Evolutionary conservation across 2,888 invertebrate species (phyloP).

Genomic region (Nomada fabriciana): DNA sequence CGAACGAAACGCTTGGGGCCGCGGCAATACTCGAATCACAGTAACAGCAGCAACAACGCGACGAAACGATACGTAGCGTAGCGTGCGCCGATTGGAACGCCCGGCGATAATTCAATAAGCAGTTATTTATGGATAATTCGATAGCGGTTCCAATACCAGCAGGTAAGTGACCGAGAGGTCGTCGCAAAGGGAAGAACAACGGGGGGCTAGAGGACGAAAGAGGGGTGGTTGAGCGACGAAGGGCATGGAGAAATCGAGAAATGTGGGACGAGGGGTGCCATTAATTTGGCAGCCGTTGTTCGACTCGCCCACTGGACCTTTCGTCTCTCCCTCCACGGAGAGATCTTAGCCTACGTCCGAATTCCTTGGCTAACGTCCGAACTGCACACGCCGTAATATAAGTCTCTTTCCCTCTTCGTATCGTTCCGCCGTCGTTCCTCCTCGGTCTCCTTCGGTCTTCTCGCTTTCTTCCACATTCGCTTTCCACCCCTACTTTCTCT

Average conservation of each 20-base stretch:
- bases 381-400: constrained; percentile 75
- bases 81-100: constrained; percentile 47
- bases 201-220: constrained; percentile 10
- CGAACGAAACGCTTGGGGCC: constrained; percentile 9
- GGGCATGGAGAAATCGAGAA: constrained; percentile 69
- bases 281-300: constrained; percentile 79
- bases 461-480: constrained; percentile 57
- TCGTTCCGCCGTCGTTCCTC: constrained; percentile 21
- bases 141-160: constrained; percentile 73
- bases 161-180: constrained; percentile 68
- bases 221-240: constrained; percentile 5
- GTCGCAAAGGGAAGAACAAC: constrained; percentile 42
- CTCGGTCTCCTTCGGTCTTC: constrained; percentile 32
- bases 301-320: constrained; percentile 73
- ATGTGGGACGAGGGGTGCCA: constrained; percentile 75
- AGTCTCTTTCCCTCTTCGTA: constrained; percentile 57
- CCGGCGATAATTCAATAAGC: constrained; percentile 74
- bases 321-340: constrained; percentile 52
- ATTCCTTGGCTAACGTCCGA: constrained; percentile 71
- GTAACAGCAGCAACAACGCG: constrained; percentile 35
- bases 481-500: constrained; percentile 46
- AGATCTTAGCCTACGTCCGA: constrained; percentile 73
- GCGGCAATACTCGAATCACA: constrained; percentile 41
- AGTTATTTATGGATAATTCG: constrained; percentile 78
- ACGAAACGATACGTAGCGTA: constrained; percentile 22